Base-by-base conservation (phyloP, 64 coral and sea anemone species). In the Porites australiensis region DNA sequence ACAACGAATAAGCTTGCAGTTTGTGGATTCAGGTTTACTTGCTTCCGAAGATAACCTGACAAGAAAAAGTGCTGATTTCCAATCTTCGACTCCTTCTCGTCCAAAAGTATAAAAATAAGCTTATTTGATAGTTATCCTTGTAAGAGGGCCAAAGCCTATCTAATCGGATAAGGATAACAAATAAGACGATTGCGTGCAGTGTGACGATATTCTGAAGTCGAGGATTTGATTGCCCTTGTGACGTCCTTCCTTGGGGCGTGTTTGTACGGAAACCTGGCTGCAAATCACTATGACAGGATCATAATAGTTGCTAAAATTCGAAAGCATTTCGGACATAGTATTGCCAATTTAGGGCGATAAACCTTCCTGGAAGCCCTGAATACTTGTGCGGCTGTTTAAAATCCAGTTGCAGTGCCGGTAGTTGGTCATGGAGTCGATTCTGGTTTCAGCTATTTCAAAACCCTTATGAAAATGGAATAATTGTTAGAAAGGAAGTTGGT, bases 191-290 rank as follows among this genome's bases (percentile, higher is more conserved):
- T 84, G 61, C 61, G 62, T 84, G 61, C 63, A 76, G 44, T 84
- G 18, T 66, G 51, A 84, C 63, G 45, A 45, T 84, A 84, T 68
- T 84, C 81, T 19, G 1, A 51, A 68, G 15, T 68, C 44, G 45
- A n/a, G 61, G 46, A 69, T 84, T 84, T 84, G 44, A 68, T 84
- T 46, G 16, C 81, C 45, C 19, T 84, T 84, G 62, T 84, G 4
- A 7, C 51, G 63, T 3, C 45, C 69, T 68, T 67, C 81, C 46
- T 76, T 50, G 45, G 15, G 49, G 73, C 45, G 45, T 45, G 50
- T 8, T 84, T 84, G 81, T 68, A 46, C 81, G 81, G 81, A 68
- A 84, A 19, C 62, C 44, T 50, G 46, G 81, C 51, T n/a, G 19
- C 47, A 16, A n/a, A 51, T 48, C 61, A 84, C 69, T 46, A 11